Evolutionary conservation across 1,140 invertebrate species (phyloP).

Genomic region (Lithobius niger): DNA sequence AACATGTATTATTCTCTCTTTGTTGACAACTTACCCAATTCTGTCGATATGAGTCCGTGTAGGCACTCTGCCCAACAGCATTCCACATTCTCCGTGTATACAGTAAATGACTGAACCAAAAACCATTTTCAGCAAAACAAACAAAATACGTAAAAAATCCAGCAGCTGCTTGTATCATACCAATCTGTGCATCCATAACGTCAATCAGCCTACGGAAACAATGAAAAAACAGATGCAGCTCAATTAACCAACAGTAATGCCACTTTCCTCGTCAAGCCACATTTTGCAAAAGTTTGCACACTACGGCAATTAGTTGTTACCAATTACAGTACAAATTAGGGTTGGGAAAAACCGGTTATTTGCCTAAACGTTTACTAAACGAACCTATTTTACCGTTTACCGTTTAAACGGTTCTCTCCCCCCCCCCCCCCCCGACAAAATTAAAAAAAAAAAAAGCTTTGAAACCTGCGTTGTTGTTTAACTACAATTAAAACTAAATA

Average conservation of each 20-base stretch:
- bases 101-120: slow-evolving; percentile 36
- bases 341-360: too few species aligned
- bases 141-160: slow-evolving; percentile 44
- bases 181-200: slow-evolving; percentile 39
- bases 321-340: too few species aligned
- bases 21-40: slow-evolving; percentile 40
- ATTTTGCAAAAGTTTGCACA: background rate
- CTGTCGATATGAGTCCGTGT: slow-evolving; percentile 45
- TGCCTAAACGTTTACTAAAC: too few species aligned
- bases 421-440: too few species aligned
- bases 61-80: slow-evolving; percentile 39
- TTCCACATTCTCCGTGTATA: slow-evolving; percentile 42
- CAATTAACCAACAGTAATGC: background rate
- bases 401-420: too few species aligned
- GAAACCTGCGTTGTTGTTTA: too few species aligned
- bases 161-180: slow-evolving; percentile 37
- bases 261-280: background rate
- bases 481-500: too few species aligned
- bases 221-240: background rate
- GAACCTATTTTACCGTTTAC: too few species aligned
- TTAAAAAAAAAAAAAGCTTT: too few species aligned
- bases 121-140: slow-evolving; percentile 46
- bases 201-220: slow-evolving; percentile 31
- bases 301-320: background rate
- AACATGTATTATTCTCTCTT: slow-evolving; percentile 28